Evolutionary conservation across 1,140 invertebrate genomes (phyloP).

Genomic region (Drosophila serrata): DNA sequence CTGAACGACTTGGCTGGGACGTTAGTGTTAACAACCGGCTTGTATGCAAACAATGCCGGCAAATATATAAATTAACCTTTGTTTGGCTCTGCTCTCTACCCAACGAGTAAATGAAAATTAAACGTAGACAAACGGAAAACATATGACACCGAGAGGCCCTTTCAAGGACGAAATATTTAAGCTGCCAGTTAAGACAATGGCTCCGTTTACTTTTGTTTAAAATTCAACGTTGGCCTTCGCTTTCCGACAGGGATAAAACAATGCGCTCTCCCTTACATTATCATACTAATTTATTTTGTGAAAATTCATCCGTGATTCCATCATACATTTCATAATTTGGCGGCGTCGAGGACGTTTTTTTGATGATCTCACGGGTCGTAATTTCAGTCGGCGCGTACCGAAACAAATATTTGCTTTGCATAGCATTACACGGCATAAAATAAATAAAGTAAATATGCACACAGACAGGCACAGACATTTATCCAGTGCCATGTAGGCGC

Average conservation of each 20-base stretch:
- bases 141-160: conserved; percentile 24
- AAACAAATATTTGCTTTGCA: conserved; percentile 72
- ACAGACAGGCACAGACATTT: not conserved
- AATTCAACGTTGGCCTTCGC: conserved; percentile 9
- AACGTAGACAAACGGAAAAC: conserved; percentile 62
- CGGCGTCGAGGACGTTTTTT: conserved; percentile 43
- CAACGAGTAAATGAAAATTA: conserved; percentile 59
- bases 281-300: conserved; percentile 76
- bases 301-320: conserved; percentile 70
- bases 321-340: conserved; percentile 67
- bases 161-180: conserved; percentile 52
- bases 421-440: conserved; percentile 62
- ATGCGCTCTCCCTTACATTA: conserved; percentile 28
- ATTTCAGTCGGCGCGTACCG: conserved; percentile 44
- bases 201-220: conserved; percentile 39
- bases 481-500: conserved; percentile 5
- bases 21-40: conserved; percentile 58
- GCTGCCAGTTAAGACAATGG: conserved; percentile 38
- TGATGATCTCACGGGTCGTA: conserved; percentile 76
- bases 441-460: conserved; percentile 43
- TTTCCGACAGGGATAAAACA: conserved; percentile 35
- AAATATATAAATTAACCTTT: conserved; percentile 80
- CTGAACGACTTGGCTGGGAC: conserved; percentile 50
- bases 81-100: conserved; percentile 28
- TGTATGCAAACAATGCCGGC: conserved; percentile 62